Conservation (phyloP, 2,888 invertebrate species). For the Apoda limacodes region DNA sequence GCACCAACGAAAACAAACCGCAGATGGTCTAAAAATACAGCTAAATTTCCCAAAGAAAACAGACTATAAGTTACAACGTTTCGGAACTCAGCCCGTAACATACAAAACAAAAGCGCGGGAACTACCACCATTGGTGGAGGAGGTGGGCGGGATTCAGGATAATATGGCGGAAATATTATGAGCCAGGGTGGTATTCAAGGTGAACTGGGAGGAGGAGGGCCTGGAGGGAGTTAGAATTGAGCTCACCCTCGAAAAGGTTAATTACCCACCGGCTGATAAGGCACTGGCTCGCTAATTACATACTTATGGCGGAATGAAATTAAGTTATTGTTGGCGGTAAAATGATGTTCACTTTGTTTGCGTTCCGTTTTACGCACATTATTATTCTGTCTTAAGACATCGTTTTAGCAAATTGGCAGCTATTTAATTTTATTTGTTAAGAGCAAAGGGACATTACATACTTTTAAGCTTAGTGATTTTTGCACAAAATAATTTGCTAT, state of each 20-base stretch:
- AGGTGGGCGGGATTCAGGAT: slow-evolving; percentile 62
- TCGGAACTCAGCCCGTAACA: slow-evolving; percentile 51
- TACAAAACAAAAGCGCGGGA: slow-evolving; percentile 69
- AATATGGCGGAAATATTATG: slow-evolving; percentile 69
- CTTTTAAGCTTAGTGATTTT: too few species aligned
- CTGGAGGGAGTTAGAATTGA: slow-evolving; percentile 25
- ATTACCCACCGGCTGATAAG: slow-evolving; percentile 69
- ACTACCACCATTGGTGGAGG: slow-evolving; percentile 60
- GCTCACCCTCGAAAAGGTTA: slow-evolving; percentile 54
- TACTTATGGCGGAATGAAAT: slow-evolving; percentile 70
- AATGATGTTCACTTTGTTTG: slow-evolving; percentile 67
- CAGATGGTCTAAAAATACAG: slow-evolving; percentile 52
- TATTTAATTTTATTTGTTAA: slow-evolving; percentile 62
- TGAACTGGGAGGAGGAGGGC: slow-evolving; percentile 37
- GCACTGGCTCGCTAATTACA: slow-evolving; percentile 69
- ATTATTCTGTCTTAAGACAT: slow-evolving; percentile 40
- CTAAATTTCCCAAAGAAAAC: slow-evolving; percentile 61
- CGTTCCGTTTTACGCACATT: slow-evolving; percentile 67
- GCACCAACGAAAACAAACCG: slow-evolving; percentile 60
- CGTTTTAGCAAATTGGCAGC: slow-evolving; percentile 44
- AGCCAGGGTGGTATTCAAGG: slow-evolving; percentile 62
- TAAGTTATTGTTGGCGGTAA: slow-evolving; percentile 67
- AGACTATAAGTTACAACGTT: slow-evolving; percentile 60
- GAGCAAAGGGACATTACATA: too few species aligned
- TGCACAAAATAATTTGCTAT: too few species aligned